Base-by-base conservation (phyloP, 2,888 invertebrate species). In the Brachycybe producta region DNA sequence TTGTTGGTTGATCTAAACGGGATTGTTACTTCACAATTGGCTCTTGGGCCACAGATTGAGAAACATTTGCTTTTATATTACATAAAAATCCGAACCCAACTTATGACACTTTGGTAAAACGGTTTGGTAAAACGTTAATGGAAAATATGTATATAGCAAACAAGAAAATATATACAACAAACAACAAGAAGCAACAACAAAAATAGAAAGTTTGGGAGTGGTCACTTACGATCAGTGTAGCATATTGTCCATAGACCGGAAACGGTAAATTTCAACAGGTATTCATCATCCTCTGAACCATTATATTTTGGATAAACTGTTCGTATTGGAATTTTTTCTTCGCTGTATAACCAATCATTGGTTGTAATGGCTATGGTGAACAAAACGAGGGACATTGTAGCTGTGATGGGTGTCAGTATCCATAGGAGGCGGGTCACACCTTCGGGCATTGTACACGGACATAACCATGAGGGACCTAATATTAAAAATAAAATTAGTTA, bases 281-380 rank as follows among this genome's bases (percentile, higher is more conserved):
- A 74, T 59, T 79, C 79, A 60, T 57, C 58, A 15, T 77, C 79
- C 7, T 77, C 79, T 1, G 85, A 83, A 5, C 83, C 82, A 66
- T 86, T 87, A 67, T 78, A 82, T 45, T 74, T 71, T 11, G 78
- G 77, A 68, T 82, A 84, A 5, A 50, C 38, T 52, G 80, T 76
- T n/a, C n/a, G n/a, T n/a, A n/a, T n/a, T n/a, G n/a, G n/a, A 73
- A 88, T 78, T 65, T 82, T 83, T 67, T 90, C 88, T 65, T 85
- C 81, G 3, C 86, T 86, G 59, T 82, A 79, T 23, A 90, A 73
- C 90, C 90, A 90, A 68, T 84, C 82, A 64, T 80, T 82, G 2
- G 84, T 84, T 5, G 78, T 73, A 54, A 84, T 78, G 17, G 84
- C 82, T 2, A 82, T 75, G 35, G 79, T 71, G 17, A 84, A 80